These are phyloP conservation scores for Protonemura montana DNA, from an alignment of 2,888 invertebrate species.

Conservation along the genomic window DNA sequence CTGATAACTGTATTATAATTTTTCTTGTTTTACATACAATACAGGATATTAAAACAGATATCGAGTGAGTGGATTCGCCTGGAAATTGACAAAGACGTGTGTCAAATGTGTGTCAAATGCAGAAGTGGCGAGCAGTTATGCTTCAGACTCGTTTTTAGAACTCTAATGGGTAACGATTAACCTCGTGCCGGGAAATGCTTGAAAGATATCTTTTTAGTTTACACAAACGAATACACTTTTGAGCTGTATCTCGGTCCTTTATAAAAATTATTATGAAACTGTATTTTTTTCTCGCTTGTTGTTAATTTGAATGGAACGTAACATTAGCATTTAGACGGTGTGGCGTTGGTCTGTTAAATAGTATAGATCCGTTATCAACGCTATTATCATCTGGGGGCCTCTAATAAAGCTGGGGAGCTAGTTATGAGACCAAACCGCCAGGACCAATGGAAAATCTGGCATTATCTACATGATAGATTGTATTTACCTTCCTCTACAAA, in stretches of 20 bases:
- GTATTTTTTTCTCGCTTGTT: neutral
- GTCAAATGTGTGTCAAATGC: too few species aligned
- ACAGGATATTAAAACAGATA: too few species aligned
- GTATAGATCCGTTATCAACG: neutral
- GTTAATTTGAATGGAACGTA: neutral
- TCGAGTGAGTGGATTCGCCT: too few species aligned
- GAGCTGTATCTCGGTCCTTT: too few species aligned
- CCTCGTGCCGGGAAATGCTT: too few species aligned
- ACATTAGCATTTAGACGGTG: neutral
- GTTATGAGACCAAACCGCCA: neutral
- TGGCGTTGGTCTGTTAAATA: neutral
- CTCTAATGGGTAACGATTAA: too few species aligned
- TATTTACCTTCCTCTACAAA: slow-evolving; percentile 12
- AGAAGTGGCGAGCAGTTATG: too few species aligned
- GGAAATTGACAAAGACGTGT: too few species aligned
- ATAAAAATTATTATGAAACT: neutral
- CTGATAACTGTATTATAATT: too few species aligned
- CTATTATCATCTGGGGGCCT: neutral
- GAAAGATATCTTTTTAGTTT: neutral
- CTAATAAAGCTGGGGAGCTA: neutral
- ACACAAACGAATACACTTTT: neutral
- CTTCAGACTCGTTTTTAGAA: too few species aligned
- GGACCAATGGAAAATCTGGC: slow-evolving; percentile 1
- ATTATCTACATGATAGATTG: neutral
- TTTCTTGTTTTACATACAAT: too few species aligned